phyloP scores from a whole-genome alignment of 2,888 invertebrate genomes.

The Ophioninae sp. region DNA sequence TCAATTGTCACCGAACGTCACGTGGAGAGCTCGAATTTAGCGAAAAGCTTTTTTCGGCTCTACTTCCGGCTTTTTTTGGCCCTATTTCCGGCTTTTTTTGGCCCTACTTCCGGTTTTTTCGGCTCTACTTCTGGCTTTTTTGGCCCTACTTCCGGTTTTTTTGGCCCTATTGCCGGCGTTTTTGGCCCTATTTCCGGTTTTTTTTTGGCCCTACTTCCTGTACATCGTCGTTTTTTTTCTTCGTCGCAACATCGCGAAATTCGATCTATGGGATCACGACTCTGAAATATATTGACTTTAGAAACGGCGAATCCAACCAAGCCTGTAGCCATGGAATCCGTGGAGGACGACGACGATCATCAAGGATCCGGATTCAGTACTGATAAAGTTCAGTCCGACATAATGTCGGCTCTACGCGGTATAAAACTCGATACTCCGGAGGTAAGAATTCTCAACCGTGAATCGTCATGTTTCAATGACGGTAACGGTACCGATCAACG shows the following conservation, averaged over 20 bases:
- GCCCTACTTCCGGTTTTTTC: too few relatives aligned
- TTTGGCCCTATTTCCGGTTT: too few relatives aligned
- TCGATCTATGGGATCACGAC: neutral
- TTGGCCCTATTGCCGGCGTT: too few relatives aligned
- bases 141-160: too few relatives aligned
- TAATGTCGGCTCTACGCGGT: conserved; percentile 84
- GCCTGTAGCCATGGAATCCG: conserved; percentile 86
- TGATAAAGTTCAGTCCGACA: conserved; percentile 81
- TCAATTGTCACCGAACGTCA: neutral
- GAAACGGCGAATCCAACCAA: conserved; percentile 79
- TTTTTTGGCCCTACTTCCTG: too few relatives aligned
- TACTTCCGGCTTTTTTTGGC: too few relatives aligned
- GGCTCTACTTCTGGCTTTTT: too few relatives aligned
- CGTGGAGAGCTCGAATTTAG: neutral
- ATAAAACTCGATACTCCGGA: conserved; percentile 85
- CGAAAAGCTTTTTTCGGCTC: neutral
- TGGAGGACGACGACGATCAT: conserved; percentile 85
- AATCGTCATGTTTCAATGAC: neutral
- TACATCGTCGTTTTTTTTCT: neutral
- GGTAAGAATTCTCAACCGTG: conserved; percentile 64
- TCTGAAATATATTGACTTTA: conserved; percentile 14
- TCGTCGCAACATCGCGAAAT: neutral
- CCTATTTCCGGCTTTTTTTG: too few relatives aligned
- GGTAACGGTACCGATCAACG: too few relatives aligned
- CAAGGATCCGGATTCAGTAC: conserved; percentile 81